Evolutionary conservation across 2,797 vertebrate genomes (phyloP).

Genomic region (Lepus oiostolus): DNA sequence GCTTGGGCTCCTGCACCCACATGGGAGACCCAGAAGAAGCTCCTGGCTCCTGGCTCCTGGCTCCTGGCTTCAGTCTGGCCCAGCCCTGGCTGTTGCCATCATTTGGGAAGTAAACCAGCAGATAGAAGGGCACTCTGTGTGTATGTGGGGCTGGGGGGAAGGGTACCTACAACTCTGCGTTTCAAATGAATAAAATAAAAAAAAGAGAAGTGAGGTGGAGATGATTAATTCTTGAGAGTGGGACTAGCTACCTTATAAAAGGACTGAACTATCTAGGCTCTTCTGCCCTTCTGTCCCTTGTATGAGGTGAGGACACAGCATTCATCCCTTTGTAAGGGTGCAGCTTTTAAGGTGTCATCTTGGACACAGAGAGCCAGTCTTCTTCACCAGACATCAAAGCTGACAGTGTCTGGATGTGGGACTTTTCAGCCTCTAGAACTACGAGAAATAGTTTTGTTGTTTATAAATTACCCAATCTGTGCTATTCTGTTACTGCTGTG

Average conservation of each 20-base stretch:
- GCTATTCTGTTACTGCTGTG: background rate
- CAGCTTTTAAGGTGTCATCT: background rate
- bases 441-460: background rate
- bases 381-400: background rate
- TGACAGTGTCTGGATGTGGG: background rate
- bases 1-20: too few relatives aligned
- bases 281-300: background rate
- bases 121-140: too few relatives aligned
- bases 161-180: too few relatives aligned
- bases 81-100: background rate
- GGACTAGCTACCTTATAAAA: constrained; percentile 16
- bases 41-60: too few relatives aligned
- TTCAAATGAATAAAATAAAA: too few relatives aligned
- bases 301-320: background rate
- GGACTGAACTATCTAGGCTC: background rate
- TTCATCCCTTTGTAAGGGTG: background rate
- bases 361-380: background rate
- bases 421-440: background rate
- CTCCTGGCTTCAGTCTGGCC: too few relatives aligned
- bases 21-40: too few relatives aligned
- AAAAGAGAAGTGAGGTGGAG: background rate
- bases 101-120: too few relatives aligned
- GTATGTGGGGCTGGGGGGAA: too few relatives aligned
- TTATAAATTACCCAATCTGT: background rate
- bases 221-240: background rate